phyloP scores from a whole-genome alignment of 2,888 invertebrate genomes.

The Troides oblongomaculatus region DNA sequence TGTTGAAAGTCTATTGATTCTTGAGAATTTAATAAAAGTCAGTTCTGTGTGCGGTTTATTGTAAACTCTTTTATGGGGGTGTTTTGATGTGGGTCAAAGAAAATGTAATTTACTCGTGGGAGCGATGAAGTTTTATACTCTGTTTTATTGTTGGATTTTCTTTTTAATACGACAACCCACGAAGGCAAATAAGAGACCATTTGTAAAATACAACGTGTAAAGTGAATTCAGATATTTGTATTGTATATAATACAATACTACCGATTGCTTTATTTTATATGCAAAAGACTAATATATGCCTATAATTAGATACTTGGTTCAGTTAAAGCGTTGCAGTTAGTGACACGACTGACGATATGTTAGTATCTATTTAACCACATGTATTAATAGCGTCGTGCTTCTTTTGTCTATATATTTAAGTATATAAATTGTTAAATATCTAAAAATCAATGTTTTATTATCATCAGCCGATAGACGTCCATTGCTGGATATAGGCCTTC shows the following conservation, averaged over 20 bases:
- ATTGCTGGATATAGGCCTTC: too few species aligned
- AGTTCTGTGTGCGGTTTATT: background rate
- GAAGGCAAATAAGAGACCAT: too few species aligned
- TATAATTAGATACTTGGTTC: too few species aligned
- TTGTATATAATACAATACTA: background rate
- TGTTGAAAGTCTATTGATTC: background rate
- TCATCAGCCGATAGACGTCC: too few species aligned
- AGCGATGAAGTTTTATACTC: constrained; percentile 4
- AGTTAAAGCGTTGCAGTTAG: too few species aligned
- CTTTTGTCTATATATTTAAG: too few species aligned
- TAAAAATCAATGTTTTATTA: too few species aligned
- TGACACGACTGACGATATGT: too few species aligned
- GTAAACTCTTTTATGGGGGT: background rate
- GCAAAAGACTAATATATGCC: too few species aligned
- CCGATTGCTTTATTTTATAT: background rate
- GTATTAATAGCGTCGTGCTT: too few species aligned
- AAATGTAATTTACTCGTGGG: constrained; percentile 6
- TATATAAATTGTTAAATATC: too few species aligned
- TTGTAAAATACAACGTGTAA: background rate
- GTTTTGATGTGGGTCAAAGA: constrained; percentile 5
- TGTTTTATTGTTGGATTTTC: constrained; percentile 5
- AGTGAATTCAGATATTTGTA: background rate
- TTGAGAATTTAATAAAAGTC: background rate
- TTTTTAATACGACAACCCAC: background rate
- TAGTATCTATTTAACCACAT: too few species aligned